Conservation (phyloP, 2,888 invertebrate species). For the Hyposoter didymator region DNA sequence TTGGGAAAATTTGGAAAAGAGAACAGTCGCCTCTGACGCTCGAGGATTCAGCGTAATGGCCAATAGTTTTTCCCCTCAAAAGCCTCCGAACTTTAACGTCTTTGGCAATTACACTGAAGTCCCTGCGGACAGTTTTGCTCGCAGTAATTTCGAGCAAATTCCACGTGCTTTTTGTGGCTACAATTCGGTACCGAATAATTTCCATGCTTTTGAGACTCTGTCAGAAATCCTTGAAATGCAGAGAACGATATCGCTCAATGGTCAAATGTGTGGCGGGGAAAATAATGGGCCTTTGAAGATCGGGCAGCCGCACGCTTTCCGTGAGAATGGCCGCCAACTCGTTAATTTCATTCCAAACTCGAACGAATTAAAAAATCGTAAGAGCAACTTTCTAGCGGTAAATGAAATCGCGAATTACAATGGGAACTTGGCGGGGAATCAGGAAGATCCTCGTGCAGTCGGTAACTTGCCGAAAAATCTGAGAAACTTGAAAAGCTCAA, state of each 20-base stretch:
- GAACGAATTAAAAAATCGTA: neutral
- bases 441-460: neutral
- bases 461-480: neutral
- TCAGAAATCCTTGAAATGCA: neutral
- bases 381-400: conserved; percentile 2
- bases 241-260: neutral
- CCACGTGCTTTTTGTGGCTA: neutral
- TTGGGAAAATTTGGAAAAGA: neutral
- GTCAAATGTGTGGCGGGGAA: neutral
- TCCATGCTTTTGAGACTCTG: neutral
- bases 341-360: neutral
- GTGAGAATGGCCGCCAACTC: neutral
- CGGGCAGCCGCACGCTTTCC: neutral
- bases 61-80: neutral
- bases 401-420: conserved; percentile 24
- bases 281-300: neutral
- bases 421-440: neutral
- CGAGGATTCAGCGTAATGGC: neutral
- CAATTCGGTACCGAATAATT: neutral
- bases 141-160: neutral
- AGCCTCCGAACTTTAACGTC: neutral
- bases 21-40: neutral
- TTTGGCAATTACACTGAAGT: neutral
- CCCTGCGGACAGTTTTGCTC: neutral
- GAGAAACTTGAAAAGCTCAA: neutral